Percentiles rank a stretch among this genome's conserved stretches.
These are phyloP conservation scores for Papilio glaucus DNA, from an alignment of 1,140 invertebrate species.

Conservation along the genomic window DNA sequence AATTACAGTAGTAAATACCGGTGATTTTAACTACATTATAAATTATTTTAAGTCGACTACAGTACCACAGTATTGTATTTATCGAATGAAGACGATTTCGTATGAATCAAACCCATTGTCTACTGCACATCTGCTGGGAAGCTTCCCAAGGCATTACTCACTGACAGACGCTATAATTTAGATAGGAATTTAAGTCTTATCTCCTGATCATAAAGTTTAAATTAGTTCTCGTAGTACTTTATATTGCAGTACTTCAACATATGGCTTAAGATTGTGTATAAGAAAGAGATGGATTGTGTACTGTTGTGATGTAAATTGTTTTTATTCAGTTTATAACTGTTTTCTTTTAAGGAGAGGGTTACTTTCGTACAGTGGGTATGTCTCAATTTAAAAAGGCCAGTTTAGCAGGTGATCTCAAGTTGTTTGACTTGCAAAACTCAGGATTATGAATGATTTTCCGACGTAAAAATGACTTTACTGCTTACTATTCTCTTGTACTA, in stretches of 20 bases:
- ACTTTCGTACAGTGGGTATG: not conserved
- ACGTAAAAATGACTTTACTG: too few species aligned
- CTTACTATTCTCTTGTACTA: too few species aligned
- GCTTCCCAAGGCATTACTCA: slow-evolving; percentile 31
- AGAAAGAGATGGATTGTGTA: slow-evolving; percentile 26
- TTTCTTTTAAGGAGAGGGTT: not conserved
- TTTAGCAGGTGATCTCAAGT: too few species aligned
- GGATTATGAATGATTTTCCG: too few species aligned
- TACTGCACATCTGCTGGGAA: slow-evolving; percentile 20
- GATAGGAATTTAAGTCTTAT: slow-evolving; percentile 1
- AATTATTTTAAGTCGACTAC: not conserved
- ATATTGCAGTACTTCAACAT: not conserved
- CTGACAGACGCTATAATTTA: not conserved
- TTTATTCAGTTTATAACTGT: not conserved
- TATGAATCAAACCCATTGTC: slow-evolving; percentile 37
- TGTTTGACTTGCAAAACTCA: too few species aligned
- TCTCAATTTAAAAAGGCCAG: too few species aligned
- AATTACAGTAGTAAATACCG: not conserved
- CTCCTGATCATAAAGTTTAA: not conserved
- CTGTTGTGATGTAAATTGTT: not conserved
- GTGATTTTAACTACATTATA: not conserved
- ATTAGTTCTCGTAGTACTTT: not conserved
- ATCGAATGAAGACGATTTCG: slow-evolving; percentile 19
- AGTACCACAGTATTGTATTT: not conserved
- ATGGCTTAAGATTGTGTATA: slow-evolving; percentile 9